Evolutionary conservation across 2,888 invertebrate genomes (phyloP).

Genomic region (Aphidoletes aphidimyza): DNA sequence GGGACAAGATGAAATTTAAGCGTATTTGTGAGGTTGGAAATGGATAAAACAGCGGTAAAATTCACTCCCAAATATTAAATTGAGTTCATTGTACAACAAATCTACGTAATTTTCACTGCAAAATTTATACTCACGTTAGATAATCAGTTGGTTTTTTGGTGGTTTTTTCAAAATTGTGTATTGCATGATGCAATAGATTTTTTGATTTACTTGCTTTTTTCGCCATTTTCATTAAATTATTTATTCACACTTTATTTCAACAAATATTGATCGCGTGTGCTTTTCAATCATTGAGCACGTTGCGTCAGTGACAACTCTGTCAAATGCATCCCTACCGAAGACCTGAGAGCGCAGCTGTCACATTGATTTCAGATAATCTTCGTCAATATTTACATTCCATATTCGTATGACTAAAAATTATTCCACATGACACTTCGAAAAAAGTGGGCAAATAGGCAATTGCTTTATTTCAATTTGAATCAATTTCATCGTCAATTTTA

Average conservation of each 20-base stretch:
- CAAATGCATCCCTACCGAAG: neutral
- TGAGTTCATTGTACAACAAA: neutral
- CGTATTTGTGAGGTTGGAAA: too few relatives aligned
- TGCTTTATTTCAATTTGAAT: too few relatives aligned
- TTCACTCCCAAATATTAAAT: neutral
- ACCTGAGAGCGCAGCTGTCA: too few relatives aligned
- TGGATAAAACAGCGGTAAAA: too few relatives aligned
- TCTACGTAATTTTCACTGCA: neutral
- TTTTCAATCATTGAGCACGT: neutral
- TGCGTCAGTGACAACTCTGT: neutral
- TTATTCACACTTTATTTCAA: neutral
- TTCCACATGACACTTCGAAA: too few relatives aligned
- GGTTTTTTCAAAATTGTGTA: slow-evolving; percentile 55
- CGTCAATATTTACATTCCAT: too few relatives aligned
- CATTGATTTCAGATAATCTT: too few relatives aligned
- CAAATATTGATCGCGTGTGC: slow-evolving; percentile 1
- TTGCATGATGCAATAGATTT: neutral
- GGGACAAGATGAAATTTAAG: too few relatives aligned
- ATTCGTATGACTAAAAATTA: too few relatives aligned
- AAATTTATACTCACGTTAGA: slow-evolving; percentile 56
- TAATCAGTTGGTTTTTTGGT: slow-evolving; percentile 57
- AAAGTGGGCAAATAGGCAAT: too few relatives aligned
- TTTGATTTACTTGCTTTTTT: neutral
- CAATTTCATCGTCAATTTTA: too few relatives aligned
- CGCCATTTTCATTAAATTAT: too few relatives aligned